These are phyloP conservation scores for Corythaeola cristata DNA, from an alignment of 2,113 vertebrate genomes.

Conservation along the genomic window DNA sequence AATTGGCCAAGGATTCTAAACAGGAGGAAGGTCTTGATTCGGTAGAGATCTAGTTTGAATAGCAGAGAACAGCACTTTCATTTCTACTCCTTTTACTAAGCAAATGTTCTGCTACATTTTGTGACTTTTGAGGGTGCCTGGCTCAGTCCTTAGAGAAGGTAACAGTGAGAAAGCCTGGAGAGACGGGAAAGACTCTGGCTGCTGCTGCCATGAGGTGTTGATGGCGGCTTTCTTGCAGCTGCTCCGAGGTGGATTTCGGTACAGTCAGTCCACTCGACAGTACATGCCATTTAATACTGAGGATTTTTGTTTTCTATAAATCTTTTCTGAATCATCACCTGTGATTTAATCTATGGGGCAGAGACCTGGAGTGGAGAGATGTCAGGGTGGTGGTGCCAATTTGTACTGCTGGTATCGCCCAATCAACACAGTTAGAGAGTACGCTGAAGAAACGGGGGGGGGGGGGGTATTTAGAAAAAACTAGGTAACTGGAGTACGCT, in stretches of 20 bases:
- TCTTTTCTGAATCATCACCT: not conserved
- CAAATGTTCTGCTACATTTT: not conserved
- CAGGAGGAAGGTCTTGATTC: not conserved
- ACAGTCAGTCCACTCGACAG: no score
- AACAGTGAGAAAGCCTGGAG: not conserved
- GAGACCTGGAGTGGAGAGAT: not conserved
- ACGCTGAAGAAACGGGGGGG: not conserved
- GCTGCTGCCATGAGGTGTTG: not conserved
- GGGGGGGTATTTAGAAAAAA: not conserved
- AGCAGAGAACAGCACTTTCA: not conserved
- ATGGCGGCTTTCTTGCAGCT: not conserved
- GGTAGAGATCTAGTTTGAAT: not conserved
- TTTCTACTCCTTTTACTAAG: not conserved
- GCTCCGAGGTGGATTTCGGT: accelerated
- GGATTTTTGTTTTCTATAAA: not conserved
- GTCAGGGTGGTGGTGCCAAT: not conserved
- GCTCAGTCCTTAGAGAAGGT: not conserved
- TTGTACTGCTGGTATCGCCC: not conserved
- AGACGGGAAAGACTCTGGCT: accelerated
- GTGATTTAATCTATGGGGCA: not conserved
- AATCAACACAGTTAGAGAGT: not conserved
- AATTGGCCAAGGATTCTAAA: not conserved
- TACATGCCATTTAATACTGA: not conserved
- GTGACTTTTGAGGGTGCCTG: not conserved
- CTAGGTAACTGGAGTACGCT: not conserved